Conservation (phyloP, 1,140 invertebrate species). For the Pseudoatta argentina region DNA sequence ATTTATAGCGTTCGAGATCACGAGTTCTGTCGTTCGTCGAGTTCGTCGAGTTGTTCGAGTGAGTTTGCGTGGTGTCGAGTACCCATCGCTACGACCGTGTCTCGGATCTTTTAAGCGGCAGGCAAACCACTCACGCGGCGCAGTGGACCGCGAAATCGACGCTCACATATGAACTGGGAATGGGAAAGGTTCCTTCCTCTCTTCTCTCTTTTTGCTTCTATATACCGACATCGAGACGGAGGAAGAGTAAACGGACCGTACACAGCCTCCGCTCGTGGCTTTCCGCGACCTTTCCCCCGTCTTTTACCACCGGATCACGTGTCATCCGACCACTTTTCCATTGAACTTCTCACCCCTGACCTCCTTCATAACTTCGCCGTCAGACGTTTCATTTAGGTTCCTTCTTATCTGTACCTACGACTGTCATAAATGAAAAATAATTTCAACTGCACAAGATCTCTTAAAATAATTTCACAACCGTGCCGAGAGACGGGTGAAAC, state of each 20-base stretch:
- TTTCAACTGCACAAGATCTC: constrained; percentile 20
- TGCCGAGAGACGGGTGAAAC: constrained; percentile 6
- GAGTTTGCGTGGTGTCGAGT: constrained; percentile 75
- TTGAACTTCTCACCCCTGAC: constrained; percentile 27
- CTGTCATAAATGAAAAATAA: constrained; percentile 15
- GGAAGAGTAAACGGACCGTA: constrained; percentile 62
- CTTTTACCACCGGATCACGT: constrained; percentile 29
- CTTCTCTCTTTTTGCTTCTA: constrained; percentile 58
- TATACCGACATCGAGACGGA: constrained; percentile 64
- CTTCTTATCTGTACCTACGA: not conserved
- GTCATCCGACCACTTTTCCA: constrained; percentile 48
- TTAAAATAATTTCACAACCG: constrained; percentile 1
- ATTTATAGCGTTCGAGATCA: not conserved
- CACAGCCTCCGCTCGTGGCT: constrained; percentile 55
- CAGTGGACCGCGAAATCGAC: constrained; percentile 86
- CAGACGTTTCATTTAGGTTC: constrained; percentile 23
- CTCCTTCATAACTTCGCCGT: constrained; percentile 36
- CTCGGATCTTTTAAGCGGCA: constrained; percentile 80
- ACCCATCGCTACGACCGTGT: constrained; percentile 79
- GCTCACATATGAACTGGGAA: constrained; percentile 86
- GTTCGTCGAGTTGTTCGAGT: constrained; percentile 70
- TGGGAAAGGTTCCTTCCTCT: constrained; percentile 64
- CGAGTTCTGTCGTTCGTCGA: constrained; percentile 18
- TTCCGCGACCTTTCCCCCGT: constrained; percentile 65
- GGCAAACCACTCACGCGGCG: constrained; percentile 84